Evolutionary conservation across 2,888 invertebrate species (phyloP), one percentile per base, ranked within the genome.

Genomic region (Tuta absoluta): DNA sequence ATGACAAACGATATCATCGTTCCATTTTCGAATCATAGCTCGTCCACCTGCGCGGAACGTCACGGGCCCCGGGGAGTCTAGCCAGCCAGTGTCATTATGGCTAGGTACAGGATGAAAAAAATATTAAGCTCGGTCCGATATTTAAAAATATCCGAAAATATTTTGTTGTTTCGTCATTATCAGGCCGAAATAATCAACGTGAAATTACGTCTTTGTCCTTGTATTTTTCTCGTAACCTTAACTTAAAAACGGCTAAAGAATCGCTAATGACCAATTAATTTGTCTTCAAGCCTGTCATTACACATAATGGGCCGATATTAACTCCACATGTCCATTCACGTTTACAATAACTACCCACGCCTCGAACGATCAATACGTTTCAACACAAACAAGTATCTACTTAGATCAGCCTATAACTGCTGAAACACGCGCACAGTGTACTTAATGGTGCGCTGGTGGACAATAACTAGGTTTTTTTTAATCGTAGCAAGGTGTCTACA

Each of bases 1-100:
- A 86, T 82, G 81, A 83, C 77, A 75, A 74, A 77, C 71, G 79
- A 78, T 78, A 79, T 75, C 59, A 65, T 73, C 77, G 76, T 84
- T 84, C 84, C 79, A 79, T 79, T 82, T 80, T 78, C 71, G 71
- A 81, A 79, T 78, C 77, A 74, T 78, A 71, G 76, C 68, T 72
- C 68, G 73, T 80, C 84, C 82, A 81, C 78, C 80, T 80, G 67
- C 62, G 65, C 63, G 61, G 23, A 51, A 48, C 67, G 67, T 64
- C 65, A 63, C 67, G 67, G 62, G 23, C 64, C 63, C 58, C 62
- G 63, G 62, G 56, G 66, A 59, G 63, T 82, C 79, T 81, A 83
- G 76, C 76, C 69, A 65, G 72, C 62, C 64, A 64, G 58, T 62
- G 61, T 56, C 65, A 49, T 66, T 64, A 69, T 69, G 63, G 19